Conservation (phyloP, 2,888 invertebrate genomes). For the Deroplatys truncata region DNA sequence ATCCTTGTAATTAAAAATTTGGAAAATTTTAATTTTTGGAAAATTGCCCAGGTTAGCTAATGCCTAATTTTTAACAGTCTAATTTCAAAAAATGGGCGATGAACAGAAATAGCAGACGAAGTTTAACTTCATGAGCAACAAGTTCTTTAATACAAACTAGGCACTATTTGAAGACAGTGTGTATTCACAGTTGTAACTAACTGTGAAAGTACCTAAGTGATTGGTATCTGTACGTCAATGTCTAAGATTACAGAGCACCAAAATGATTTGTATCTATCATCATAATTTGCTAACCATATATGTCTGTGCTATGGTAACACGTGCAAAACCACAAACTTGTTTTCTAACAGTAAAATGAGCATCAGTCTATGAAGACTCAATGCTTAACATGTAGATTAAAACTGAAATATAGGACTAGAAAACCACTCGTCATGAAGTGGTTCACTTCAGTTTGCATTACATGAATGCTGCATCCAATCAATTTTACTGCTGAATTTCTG, state of each 20-base stretch:
- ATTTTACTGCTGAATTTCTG: not conserved
- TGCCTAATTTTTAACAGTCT: not conserved
- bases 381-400: not conserved
- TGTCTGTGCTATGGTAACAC: not conserved
- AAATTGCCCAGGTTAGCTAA: not conserved
- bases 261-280: not conserved
- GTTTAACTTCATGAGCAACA: not conserved
- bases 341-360: not conserved
- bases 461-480: not conserved
- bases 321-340: not conserved
- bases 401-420: not conserved
- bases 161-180: not conserved
- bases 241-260: not conserved
- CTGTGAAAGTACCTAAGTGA: not conserved
- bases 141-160: not conserved
- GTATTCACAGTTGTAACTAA: not conserved
- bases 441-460: not conserved
- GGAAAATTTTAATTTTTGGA: not conserved
- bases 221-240: not conserved
- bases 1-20: not conserved
- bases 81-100: not conserved
- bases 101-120: not conserved
- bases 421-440: not conserved
- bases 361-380: not conserved
- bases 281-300: not conserved